A percentile compares a stretch with the other conserved stretches of the same genome.
Conservation (phyloP, 2,113 vertebrate species). For the Copsychus sechellarum region DNA sequence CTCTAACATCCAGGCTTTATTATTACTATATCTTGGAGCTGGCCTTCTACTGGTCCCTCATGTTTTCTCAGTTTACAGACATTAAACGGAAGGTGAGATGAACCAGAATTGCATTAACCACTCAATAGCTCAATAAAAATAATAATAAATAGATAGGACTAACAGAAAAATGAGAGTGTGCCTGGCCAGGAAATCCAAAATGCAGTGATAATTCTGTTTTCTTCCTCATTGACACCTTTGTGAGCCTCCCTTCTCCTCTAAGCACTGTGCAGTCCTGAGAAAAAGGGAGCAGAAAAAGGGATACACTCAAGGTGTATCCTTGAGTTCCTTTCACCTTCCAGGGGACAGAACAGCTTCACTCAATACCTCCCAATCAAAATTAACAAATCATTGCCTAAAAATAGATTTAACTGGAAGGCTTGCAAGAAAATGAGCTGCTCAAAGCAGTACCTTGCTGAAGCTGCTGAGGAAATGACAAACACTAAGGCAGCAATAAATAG, state of each 20-base stretch:
- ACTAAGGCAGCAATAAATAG: neutral
- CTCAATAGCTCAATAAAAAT: neutral
- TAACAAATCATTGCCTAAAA: neutral
- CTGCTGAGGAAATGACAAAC: neutral
- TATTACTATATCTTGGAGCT: constrained; percentile 90
- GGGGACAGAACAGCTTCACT: neutral
- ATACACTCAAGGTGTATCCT: no score
- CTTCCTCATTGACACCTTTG: neutral
- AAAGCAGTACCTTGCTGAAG: neutral
- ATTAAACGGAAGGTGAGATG: constrained; percentile 95
- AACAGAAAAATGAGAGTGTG: neutral
- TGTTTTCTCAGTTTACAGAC: constrained; percentile 98
- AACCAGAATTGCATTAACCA: neutral
- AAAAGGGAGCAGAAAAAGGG: neutral
- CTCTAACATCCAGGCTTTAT: constrained; percentile 86
- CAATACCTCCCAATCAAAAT: neutral
- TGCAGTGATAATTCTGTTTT: neutral
- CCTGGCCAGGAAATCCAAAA: neutral
- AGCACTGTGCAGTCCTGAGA: neutral
- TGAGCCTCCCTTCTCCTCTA: neutral
- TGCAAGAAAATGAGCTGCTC: neutral
- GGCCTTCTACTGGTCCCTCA: constrained; percentile 96
- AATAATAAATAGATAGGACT: neutral
- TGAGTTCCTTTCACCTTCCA: neutral
- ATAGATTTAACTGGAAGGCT: neutral